Conservation (phyloP, 1,140 invertebrate genomes). For the Palaemon carinicauda region DNA sequence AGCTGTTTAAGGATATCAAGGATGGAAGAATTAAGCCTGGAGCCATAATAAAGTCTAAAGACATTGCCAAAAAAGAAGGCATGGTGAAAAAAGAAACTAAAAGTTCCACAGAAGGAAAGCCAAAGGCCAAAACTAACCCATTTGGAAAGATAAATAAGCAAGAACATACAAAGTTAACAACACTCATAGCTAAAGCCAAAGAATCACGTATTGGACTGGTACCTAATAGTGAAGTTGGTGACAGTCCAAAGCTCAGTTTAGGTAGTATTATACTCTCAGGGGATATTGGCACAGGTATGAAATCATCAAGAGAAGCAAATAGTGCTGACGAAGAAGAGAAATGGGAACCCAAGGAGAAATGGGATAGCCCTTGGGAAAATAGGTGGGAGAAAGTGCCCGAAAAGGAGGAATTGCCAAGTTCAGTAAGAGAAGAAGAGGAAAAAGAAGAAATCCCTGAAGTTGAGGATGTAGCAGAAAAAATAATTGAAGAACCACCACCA, state of each 20-base stretch:
- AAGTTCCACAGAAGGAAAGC: constrained; percentile 52
- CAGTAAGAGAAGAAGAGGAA: constrained; percentile 64
- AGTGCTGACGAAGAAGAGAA: constrained; percentile 57
- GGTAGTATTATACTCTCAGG: constrained; percentile 58
- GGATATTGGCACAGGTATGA: constrained; percentile 58
- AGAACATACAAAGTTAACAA: constrained; percentile 56
- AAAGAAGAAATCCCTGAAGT: constrained; percentile 61
- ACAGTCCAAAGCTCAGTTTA: constrained; percentile 57
- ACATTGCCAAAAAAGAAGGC: constrained; percentile 59
- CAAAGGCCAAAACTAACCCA: constrained; percentile 55
- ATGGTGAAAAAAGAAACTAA: constrained; percentile 59
- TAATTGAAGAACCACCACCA: constrained; percentile 40
- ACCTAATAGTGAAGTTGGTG: constrained; percentile 57
- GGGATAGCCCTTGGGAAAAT: constrained; percentile 58
- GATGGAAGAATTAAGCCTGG: constrained; percentile 59
- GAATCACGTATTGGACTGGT: constrained; percentile 57
- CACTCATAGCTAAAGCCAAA: constrained; percentile 59
- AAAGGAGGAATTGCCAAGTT: constrained; percentile 42
- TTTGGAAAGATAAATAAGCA: constrained; percentile 59
- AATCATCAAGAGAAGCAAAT: constrained; percentile 51
- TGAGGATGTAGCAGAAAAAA: constrained; percentile 49
- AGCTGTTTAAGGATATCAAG: constrained; percentile 58
- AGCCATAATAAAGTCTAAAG: constrained; percentile 58
- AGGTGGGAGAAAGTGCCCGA: constrained; percentile 55
- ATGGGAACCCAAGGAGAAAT: constrained; percentile 54